phyloP scores from a whole-genome alignment of 2,888 invertebrate species.

The Drosophila testacea region DNA sequence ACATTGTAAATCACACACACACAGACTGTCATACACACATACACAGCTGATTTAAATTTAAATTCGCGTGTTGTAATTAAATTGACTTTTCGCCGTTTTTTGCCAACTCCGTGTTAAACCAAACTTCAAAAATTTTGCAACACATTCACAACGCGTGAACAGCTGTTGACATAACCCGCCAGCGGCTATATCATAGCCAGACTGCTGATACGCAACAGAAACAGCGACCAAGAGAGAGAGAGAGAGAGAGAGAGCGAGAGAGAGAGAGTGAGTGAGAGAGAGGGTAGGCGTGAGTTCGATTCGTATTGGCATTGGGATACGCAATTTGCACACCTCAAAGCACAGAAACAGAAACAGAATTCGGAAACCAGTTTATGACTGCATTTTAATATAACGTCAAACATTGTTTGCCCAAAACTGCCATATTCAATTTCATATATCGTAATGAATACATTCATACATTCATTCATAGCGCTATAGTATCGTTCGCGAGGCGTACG shows the following conservation, averaged over 20 bases:
- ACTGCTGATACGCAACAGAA: constrained; percentile 4
- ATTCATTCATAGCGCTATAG: constrained; percentile 29
- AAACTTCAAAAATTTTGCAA: constrained; percentile 67
- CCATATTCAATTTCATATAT: constrained; percentile 65
- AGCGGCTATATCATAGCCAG: constrained; percentile 62
- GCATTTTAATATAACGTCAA: constrained; percentile 76
- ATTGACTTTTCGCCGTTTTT: constrained; percentile 64
- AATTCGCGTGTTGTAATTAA: constrained; percentile 64
- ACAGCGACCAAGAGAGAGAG: neutral
- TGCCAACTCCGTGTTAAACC: constrained; percentile 16
- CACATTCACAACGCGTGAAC: constrained; percentile 44
- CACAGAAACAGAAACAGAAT: constrained; percentile 27
- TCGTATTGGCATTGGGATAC: constrained; percentile 59
- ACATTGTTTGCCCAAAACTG: constrained; percentile 56
- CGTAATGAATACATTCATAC: constrained; percentile 56
- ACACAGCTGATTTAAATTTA: constrained; percentile 63
- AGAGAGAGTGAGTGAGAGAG: neutral
- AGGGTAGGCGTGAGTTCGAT: neutral
- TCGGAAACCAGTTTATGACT: constrained; percentile 60
- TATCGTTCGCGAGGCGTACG: neutral
- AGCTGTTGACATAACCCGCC: constrained; percentile 72
- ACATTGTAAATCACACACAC: constrained; percentile 51
- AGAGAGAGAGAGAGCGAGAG: neutral
- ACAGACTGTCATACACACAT: constrained; percentile 20
- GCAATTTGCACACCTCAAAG: constrained; percentile 66